phyloP scores from a whole-genome alignment of 2,888 invertebrate genomes.

The Parnassius smintheus region DNA sequence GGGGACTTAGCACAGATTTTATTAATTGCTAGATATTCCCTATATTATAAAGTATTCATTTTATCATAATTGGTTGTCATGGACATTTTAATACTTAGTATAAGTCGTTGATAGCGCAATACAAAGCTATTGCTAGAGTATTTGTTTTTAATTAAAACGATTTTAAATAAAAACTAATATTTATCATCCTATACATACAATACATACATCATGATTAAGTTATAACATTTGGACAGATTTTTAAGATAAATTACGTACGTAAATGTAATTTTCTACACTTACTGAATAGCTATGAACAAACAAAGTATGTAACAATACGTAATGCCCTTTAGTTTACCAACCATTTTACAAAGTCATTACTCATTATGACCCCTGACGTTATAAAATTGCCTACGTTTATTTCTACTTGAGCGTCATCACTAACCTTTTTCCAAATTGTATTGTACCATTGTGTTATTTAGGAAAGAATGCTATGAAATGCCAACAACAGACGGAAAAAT shows the following conservation, averaged over 20 bases:
- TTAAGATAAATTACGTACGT: too few species aligned
- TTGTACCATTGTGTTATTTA: conserved; percentile 12
- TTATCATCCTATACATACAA: too few species aligned
- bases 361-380: conserved; percentile 11
- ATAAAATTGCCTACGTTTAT: conserved; percentile 16
- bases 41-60: too few species aligned
- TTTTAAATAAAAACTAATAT: background rate
- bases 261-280: too few species aligned
- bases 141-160: background rate
- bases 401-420: conserved; percentile 1
- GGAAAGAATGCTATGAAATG: conserved; percentile 4
- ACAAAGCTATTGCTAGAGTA: too few species aligned
- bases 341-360: conserved; percentile 14
- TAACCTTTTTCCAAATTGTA: conserved; percentile 7
- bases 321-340: conserved; percentile 2
- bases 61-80: too few species aligned
- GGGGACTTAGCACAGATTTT: too few species aligned
- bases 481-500: background rate
- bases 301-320: background rate
- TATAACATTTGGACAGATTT: too few species aligned
- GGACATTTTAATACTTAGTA: too few species aligned
- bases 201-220: too few species aligned
- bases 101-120: too few species aligned
- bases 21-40: too few species aligned
- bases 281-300: conserved; percentile 3